These are phyloP conservation scores for Acanthiza pusilla DNA, from an alignment of 2,797 vertebrate genomes.

Conservation along the genomic window DNA sequence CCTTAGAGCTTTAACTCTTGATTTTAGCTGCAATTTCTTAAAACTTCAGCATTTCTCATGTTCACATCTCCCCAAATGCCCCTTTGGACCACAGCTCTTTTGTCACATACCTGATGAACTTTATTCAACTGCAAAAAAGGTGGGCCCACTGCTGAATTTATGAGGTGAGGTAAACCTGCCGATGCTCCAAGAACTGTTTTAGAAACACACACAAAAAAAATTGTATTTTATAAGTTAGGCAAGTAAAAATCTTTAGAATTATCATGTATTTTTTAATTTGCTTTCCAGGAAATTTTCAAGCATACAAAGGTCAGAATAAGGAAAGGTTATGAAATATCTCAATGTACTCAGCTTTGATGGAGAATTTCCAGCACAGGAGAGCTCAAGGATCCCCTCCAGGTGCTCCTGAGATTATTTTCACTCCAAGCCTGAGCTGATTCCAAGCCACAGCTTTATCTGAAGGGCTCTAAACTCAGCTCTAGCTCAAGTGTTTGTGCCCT, in stretches of 20 bases:
- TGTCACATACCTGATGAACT: slow-evolving; percentile 86
- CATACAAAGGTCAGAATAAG: not conserved
- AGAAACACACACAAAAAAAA: slow-evolving; percentile 29
- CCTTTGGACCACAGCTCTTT: not conserved
- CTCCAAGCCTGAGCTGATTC: not conserved
- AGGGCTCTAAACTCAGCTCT: not conserved
- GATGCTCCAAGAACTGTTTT: slow-evolving; percentile 68
- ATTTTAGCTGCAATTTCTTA: not conserved
- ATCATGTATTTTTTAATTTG: not conserved
- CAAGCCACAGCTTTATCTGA: not conserved
- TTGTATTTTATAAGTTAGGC: not conserved
- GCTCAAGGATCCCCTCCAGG: not conserved
- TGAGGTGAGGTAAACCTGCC: slow-evolving; percentile 67
- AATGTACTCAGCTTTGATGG: not conserved
- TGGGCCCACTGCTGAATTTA: slow-evolving; percentile 81
- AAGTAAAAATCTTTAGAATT: not conserved
- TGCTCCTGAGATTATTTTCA: not conserved
- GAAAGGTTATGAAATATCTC: not conserved
- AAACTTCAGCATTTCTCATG: not conserved
- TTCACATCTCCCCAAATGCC: not conserved
- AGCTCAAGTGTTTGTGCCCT: not conserved
- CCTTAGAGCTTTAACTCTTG: not conserved
- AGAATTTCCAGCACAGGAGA: not conserved
- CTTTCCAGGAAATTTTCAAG: not conserved
- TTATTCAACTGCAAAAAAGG: slow-evolving; percentile 90